Evolutionary conservation across 2,888 invertebrate species (phyloP), one percentile per base, ranked within the genome.

Genomic region (Caenorhabditis sp.): DNA sequence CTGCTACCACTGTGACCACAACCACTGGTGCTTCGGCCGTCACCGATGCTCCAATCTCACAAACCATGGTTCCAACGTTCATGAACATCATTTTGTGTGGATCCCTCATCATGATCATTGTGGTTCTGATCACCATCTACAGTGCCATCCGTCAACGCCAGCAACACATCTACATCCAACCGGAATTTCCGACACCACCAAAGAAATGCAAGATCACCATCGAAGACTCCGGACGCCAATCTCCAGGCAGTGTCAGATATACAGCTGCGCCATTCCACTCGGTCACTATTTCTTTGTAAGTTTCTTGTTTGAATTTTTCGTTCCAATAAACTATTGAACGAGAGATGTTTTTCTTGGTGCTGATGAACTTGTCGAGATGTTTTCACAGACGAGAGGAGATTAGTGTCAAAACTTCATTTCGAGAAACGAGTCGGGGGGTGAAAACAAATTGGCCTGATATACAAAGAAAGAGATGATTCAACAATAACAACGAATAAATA

Each of bases 401-500:
- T 22, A 22, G 31, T 28, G 26, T 31, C 51, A 35, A 51, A 66
- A 51, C 35, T 69, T 69, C 69, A 69, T 69, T 61, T 72, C 35
- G 72, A 7, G 16, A 72, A 74, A 64, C 49, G 66, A 47, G 75
- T 26, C 22, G 10, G 19, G 47, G 47, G 47, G 47, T 1, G 14
- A 26, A 66, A 54, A 66, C 66, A 44, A 66, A 66, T 47, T 38
- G 59, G 38, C 58, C 47, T 19, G 74, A 76, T 76, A 76, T 76
- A 76, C 76, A 76, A 49, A 68, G 8, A 76, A 56, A 14, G 12
- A 31, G n/a, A 16, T 26, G 41, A 66, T 22, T 24, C 66, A 59
- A 68, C 58, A 66, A 56, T 76, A 77, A 77, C 77, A 69, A 77
- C 69, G 63, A 77, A 77, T 77, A 77, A 77, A 77, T 77, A 77